Conservation (phyloP, 53 echinoderm and acorn worm genomes). For the Crossaster papposus region DNA sequence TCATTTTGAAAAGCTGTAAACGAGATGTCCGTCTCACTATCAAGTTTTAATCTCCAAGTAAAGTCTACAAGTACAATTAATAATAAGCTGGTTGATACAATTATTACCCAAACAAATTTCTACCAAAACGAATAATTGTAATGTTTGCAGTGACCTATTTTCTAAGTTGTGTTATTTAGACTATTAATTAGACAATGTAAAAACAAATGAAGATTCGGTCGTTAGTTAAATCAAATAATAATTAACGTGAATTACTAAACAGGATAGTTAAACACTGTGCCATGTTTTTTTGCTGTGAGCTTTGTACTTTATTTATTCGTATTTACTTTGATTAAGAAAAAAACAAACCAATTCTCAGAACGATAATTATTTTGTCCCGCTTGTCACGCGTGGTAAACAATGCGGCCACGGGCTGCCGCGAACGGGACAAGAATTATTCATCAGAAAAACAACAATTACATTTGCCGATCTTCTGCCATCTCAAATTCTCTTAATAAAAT, state of each 20-base stretch:
- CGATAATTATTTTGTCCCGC: background rate
- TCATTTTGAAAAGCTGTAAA: too few relatives aligned
- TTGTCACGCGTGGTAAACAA: background rate
- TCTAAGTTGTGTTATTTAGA: too few relatives aligned
- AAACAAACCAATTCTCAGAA: background rate
- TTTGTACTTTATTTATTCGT: too few relatives aligned
- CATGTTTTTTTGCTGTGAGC: background rate
- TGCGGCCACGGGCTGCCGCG: background rate
- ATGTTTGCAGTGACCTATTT: background rate
- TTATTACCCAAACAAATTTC: too few relatives aligned
- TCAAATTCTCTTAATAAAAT: slow-evolving; percentile 30
- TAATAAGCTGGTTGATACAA: too few relatives aligned
- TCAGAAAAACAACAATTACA: background rate
- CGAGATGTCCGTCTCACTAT: too few relatives aligned
- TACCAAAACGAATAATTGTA: too few relatives aligned
- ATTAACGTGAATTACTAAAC: background rate
- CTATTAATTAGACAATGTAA: too few relatives aligned
- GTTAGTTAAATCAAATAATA: background rate
- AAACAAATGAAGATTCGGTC: too few relatives aligned
- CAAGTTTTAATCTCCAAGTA: too few relatives aligned
- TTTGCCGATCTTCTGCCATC: slow-evolving; percentile 8
- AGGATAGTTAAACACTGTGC: background rate
- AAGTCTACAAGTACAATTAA: too few relatives aligned
- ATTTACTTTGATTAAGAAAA: background rate
- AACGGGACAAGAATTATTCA: background rate